Percentiles rank a stretch among this genome's conserved stretches.
phyloP scores from a whole-genome alignment of 2,797 vertebrate species.

The Phoebastria nigripes region DNA sequence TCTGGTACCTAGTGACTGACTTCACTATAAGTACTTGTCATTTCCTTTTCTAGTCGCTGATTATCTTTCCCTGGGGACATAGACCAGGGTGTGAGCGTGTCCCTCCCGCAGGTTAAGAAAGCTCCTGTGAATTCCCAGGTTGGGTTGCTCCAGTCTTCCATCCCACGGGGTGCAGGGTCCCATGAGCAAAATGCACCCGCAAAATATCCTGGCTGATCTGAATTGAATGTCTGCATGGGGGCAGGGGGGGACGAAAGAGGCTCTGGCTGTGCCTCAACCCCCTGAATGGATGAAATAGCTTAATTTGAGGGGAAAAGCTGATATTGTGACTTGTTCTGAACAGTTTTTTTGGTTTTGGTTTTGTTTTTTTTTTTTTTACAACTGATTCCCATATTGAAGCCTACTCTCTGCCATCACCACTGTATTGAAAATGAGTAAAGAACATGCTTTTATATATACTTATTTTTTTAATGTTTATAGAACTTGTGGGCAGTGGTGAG shows the following conservation, averaged over 20 bases:
- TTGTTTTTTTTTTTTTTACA: not conserved
- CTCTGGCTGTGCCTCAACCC: not conserved
- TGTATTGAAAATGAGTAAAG: not conserved
- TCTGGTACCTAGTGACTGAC: not conserved
- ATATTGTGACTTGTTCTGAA: not conserved
- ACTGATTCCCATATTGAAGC: accelerated
- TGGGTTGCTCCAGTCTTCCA: not conserved
- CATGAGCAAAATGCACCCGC: accelerated
- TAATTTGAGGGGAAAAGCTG: not conserved
- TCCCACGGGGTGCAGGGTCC: not conserved
- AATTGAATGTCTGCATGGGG: accelerated
- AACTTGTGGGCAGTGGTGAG: not conserved
- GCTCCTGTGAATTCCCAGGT: not conserved
- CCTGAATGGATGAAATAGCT: not conserved
- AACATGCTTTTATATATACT: conserved; percentile 3
- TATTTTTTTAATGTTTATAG: conserved; percentile 19
- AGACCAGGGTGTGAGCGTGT: not conserved
- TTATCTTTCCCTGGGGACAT: not conserved
- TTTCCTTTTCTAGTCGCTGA: not conserved
- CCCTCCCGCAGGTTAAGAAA: not conserved
- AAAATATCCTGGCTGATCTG: not conserved
- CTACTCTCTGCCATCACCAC: not conserved
- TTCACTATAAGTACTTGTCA: not conserved
- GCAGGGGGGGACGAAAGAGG: not conserved
- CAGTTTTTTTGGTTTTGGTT: not conserved